Percentiles rank a stretch among this genome's conserved stretches.
These are phyloP conservation scores for Allophyes oxyacanthae DNA, from an alignment of 2,888 invertebrate species.

Conservation along the genomic window DNA sequence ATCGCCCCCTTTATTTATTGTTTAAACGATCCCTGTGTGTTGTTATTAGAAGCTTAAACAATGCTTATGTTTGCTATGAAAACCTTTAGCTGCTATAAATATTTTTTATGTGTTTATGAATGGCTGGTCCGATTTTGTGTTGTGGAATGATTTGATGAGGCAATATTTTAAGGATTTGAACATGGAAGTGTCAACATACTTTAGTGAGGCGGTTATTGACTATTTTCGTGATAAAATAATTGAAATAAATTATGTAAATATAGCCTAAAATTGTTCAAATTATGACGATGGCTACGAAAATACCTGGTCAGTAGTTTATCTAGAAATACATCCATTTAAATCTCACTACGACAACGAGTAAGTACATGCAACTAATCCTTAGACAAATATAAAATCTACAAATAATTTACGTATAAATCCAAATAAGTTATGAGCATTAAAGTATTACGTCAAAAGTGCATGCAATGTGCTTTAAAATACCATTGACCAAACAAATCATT, in stretches of 20 bases:
- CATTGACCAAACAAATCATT: constrained; percentile 73
- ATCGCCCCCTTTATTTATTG: constrained; percentile 79
- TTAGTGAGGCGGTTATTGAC: too few relatives aligned
- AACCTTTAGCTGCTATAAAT: constrained; percentile 38
- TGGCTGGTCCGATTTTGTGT: constrained; percentile 24
- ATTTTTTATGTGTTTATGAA: constrained; percentile 28
- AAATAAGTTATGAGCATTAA: constrained; percentile 42
- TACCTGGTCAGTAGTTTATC: too few relatives aligned
- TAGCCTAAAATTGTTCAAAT: too few relatives aligned
- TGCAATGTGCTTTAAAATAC: constrained; percentile 70
- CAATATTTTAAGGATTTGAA: not conserved
- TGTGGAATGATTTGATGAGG: not conserved
- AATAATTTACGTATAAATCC: constrained; percentile 4
- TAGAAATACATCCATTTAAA: too few relatives aligned
- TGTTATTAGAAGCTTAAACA: constrained; percentile 71
- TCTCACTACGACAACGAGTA: too few relatives aligned
- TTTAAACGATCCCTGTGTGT: constrained; percentile 70
- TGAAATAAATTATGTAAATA: too few relatives aligned
- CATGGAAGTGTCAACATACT: too few relatives aligned
- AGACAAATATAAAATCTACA: too few relatives aligned
- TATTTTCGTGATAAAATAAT: too few relatives aligned
- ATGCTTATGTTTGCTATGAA: constrained; percentile 52
- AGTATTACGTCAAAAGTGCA: constrained; percentile 68
- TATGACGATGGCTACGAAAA: too few relatives aligned
- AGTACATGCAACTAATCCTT: too few relatives aligned